These are phyloP conservation scores for Caradrina clavipalpis DNA, from an alignment of 2,888 invertebrate species.

Conservation along the genomic window DNA sequence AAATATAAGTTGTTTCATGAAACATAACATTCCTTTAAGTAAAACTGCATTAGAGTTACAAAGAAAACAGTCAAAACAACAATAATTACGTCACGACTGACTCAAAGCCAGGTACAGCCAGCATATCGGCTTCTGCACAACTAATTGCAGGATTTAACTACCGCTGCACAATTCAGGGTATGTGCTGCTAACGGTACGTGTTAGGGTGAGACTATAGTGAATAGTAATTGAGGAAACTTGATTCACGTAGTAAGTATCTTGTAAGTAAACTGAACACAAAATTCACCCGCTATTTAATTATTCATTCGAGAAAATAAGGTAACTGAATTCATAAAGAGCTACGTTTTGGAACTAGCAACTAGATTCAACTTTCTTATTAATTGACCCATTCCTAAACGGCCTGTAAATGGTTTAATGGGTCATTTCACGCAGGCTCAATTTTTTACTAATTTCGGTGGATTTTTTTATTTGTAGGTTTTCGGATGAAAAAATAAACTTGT, in stretches of 20 bases:
- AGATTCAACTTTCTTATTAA: no score
- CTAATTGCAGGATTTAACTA: slow-evolving; percentile 54
- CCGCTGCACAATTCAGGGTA: slow-evolving; percentile 25
- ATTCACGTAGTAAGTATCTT: not conserved
- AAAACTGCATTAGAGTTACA: not conserved
- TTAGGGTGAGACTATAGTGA: not conserved
- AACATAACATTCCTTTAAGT: not conserved
- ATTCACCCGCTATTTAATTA: no score
- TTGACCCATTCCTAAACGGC: no score
- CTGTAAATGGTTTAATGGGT: no score
- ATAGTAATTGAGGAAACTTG: not conserved
- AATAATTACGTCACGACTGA: slow-evolving; percentile 9
- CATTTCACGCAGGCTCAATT: no score
- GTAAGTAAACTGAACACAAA: no score
- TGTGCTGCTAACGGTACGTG: not conserved
- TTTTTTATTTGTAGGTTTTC: no score
- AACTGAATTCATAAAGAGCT: no score
- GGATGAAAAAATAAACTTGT: no score
- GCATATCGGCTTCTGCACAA: slow-evolving; percentile 28
- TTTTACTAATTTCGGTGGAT: no score
- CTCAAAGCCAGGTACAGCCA: slow-evolving; percentile 23
- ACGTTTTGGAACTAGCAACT: no score
- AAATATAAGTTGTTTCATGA: not conserved
- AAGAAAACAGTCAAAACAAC: not conserved
- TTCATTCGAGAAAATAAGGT: no score